Base-by-base conservation (phyloP, 2,888 invertebrate genomes). In the Sinotaia quadrata region DNA sequence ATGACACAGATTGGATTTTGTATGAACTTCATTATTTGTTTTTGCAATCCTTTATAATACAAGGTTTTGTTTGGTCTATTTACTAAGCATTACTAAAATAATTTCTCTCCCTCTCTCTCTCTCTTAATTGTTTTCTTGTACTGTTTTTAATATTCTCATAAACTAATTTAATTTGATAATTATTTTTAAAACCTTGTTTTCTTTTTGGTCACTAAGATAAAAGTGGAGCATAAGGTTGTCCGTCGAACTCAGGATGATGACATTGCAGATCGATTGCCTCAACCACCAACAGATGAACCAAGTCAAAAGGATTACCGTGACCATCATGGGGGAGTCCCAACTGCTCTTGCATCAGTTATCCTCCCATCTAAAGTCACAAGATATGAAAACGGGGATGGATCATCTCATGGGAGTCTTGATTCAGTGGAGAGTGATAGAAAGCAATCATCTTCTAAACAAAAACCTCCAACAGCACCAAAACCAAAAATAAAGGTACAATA, bases 261-360 rank as follows among this genome's bases (percentile, higher is more conserved):
- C 12, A 29, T 60, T n/a, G 61, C 59, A 37, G 57, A 44, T 31
- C 59, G 57, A 29, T 49, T 73, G 47, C 66, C 68, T 5, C 57
- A 57, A 2, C 27, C 29, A 7, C 68, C 73, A 15, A 21, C 29
- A 37, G 70, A 70, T 31, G 70, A 70, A 10, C 69, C 67, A 0
- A 18, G 31, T n/a, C 12, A 44, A n/a, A 29, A 10, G 0, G 56
- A 56, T 37, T 31, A 52, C 12, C 65, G 73, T 5, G n/a, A n/a
- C n/a, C n/a, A n/a, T n/a, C n/a, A n/a, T n/a, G n/a, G n/a, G n/a
- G 73, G 70, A 0, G 73, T 73, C 18, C 49, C 69, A 15, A 71
- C 70, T 12, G 52, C 71, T 41, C 60, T 71, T 27, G 71, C 73
- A 24, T 56, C 65, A 0, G 60, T 69, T 8, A 29, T 21, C 33